Percentiles rank a stretch among this genome's conserved stretches.
These are phyloP conservation scores for Dromas ardeola DNA, from an alignment of 2,113 vertebrate species.

Conservation along the genomic window DNA sequence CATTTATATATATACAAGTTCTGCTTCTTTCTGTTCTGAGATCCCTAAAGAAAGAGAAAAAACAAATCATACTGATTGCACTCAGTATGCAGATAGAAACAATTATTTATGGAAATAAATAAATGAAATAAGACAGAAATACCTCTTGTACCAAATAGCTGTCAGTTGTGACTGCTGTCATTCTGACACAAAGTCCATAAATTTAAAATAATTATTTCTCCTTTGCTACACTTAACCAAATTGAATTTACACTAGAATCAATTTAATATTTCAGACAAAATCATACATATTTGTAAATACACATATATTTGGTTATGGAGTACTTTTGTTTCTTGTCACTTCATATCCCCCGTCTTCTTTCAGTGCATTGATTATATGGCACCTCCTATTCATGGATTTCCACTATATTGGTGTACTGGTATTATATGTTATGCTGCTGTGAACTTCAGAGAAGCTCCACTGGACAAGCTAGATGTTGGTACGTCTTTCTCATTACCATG, in stretches of 20 bases:
- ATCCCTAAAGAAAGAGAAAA: not conserved
- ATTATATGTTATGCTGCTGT: not conserved
- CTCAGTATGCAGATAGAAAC: not conserved
- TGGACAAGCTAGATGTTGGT: not conserved
- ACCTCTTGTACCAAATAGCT: not conserved
- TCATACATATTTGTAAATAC: not conserved
- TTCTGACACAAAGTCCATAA: not conserved
- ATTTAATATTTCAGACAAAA: not conserved
- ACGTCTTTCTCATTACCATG: not conserved
- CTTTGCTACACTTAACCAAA: not conserved
- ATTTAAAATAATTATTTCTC: not conserved
- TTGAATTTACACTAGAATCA: not conserved
- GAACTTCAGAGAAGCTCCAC: not conserved
- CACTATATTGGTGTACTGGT: not conserved
- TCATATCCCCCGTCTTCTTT: not conserved
- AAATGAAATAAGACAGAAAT: not conserved
- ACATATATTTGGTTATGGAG: not conserved
- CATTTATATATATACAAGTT: not conserved
- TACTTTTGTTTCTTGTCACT: not conserved
- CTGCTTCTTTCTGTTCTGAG: not conserved
- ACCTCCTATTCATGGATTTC: not conserved
- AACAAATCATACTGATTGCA: not conserved
- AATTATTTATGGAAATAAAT: slow-evolving; percentile 5
- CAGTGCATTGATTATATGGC: not conserved
- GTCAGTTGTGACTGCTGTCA: not conserved